phyloP scores from a whole-genome alignment of 2,888 invertebrate species.

The Habrosyne pyritoides region DNA sequence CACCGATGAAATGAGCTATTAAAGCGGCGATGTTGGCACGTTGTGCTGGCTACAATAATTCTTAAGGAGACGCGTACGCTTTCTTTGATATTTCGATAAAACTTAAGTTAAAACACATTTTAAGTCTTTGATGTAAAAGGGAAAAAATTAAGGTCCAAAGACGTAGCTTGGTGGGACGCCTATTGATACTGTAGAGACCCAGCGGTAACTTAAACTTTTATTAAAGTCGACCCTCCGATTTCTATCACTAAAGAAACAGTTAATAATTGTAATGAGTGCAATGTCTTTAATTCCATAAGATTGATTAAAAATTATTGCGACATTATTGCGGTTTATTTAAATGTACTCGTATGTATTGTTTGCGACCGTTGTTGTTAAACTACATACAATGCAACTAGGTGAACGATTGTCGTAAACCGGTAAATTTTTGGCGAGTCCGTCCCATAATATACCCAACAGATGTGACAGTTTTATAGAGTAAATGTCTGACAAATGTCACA shows the following conservation, averaged over 20 bases:
- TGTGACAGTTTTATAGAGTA: slow-evolving; percentile 39
- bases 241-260: too few species aligned
- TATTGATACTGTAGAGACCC: too few species aligned
- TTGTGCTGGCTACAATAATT: slow-evolving; percentile 47
- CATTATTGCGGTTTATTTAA: too few species aligned
- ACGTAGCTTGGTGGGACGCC: too few species aligned
- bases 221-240: too few species aligned
- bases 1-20: slow-evolving; percentile 62
- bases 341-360: not conserved
- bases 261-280: too few species aligned
- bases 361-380: slow-evolving; percentile 13
- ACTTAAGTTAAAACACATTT: too few species aligned
- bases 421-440: slow-evolving; percentile 34
- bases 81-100: slow-evolving; percentile 18
- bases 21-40: slow-evolving; percentile 65
- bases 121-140: too few species aligned
- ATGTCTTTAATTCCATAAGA: too few species aligned
- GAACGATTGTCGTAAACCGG: slow-evolving; percentile 20
- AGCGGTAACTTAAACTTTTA: too few species aligned
- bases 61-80: slow-evolving; percentile 57
- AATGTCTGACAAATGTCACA: slow-evolving; percentile 48
- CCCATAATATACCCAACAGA: slow-evolving; percentile 15
- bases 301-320: slow-evolving; percentile 6
- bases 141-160: too few species aligned
- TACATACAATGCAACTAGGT: slow-evolving; percentile 13